Conservation (phyloP, 2,113 vertebrate species). For the Mus musculus region DNA sequence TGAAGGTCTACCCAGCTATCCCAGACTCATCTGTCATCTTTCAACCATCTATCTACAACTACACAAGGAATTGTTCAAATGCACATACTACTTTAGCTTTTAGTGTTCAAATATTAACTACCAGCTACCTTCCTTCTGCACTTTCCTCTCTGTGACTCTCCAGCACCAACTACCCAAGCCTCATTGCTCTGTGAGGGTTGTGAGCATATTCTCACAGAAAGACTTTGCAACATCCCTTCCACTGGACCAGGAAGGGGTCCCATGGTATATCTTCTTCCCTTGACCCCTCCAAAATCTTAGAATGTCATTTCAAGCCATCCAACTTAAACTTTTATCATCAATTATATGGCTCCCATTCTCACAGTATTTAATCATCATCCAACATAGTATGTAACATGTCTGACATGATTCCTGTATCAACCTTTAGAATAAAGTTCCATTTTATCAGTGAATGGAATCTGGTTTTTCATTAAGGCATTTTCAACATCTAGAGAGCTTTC, state of each 20-base stretch:
- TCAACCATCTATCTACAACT: background rate
- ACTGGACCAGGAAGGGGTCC: background rate
- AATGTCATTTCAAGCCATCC: background rate
- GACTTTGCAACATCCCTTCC: background rate
- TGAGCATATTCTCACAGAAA: no score
- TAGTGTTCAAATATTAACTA: background rate
- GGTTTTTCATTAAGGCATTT: background rate
- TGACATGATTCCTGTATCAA: background rate
- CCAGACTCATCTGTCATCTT: background rate
- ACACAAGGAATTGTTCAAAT: background rate
- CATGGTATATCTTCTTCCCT: background rate
- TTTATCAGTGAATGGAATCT: background rate
- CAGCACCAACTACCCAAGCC: no score
- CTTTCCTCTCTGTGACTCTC: background rate
- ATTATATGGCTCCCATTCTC: background rate
- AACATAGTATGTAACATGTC: background rate
- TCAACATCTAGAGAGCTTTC: background rate
- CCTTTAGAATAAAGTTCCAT: background rate
- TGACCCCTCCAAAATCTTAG: slow-evolving; percentile 1
- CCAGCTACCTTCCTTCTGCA: background rate
- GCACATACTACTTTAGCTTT: background rate
- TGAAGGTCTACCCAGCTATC: background rate
- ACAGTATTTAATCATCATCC: background rate
- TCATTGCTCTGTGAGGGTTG: background rate
- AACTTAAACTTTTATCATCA: background rate